Base-by-base conservation (phyloP, 2,113 vertebrate species). In the Etia nguti region DNA sequence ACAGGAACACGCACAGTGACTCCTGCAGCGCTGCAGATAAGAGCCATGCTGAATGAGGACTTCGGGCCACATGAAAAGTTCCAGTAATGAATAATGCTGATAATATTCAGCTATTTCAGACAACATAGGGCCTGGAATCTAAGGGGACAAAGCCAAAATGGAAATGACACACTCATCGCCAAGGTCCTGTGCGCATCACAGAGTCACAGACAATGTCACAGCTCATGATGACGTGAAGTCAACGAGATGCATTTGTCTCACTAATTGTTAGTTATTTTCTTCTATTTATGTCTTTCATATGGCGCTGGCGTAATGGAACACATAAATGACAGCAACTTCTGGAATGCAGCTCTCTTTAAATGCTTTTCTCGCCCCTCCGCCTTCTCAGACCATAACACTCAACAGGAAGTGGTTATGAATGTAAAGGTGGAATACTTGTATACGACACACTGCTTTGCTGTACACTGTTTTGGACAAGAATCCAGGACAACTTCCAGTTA, bases 11-110 rank as follows among this genome's bases (percentile, higher is more conserved):
- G n/a, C 80, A 50, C 83, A 68, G 84, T 41, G 68, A 84, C 90
- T 87, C 86, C 96, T 97, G 96, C 92, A 94, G 93, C 34, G 82
- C 87, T 84, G 85, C 92, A 96, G 96, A 97, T 96, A 97, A 97
- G 96, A 91, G 85, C 54, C 54, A 10, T 16, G 54, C 87, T 89
- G 81, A 86, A 84, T 88, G 89, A 93, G 90, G 90, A 83, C 82
- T 84, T 18, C 20, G 22, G 82, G 80, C 83, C 55, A 59, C 87
- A 73, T 87, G 26, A 87, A 85, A 83, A 26, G 46, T 16, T 79
- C 70, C 84, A 77, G 70, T 65, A 82, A 89, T 88, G 83, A 91
- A 89, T 85, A 83, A 83, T 10, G 26, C 15, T 11, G 20, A 81
- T 86, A 84, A 86, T 84, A 86, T 89, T 83, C 60, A 52, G 83